phyloP scores from a whole-genome alignment of 2,113 vertebrate species.

The Neogobius melanostomus region DNA sequence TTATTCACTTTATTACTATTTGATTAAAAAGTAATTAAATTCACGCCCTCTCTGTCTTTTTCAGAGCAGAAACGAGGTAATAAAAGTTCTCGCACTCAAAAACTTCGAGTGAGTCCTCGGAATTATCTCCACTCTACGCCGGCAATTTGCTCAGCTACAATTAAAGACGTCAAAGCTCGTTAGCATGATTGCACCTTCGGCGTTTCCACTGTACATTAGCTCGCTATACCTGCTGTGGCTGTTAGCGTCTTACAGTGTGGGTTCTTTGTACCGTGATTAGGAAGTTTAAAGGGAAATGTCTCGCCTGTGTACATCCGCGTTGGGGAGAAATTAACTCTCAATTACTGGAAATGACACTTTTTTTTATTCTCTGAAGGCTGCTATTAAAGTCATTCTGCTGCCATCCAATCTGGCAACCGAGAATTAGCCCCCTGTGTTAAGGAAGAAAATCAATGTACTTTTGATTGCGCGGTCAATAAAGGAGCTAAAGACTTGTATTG shows the following conservation, averaged over 20 bases:
- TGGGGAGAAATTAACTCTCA: constrained; percentile 8
- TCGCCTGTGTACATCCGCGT: background rate
- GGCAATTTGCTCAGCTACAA: constrained; percentile 15
- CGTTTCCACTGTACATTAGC: constrained; percentile 11
- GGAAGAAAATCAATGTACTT: constrained; percentile 19
- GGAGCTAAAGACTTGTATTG: constrained; percentile 9
- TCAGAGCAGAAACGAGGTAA: background rate
- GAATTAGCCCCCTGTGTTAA: constrained; percentile 13
- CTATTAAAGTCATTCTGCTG: constrained; percentile 10
- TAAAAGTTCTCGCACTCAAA: constrained; percentile 12
- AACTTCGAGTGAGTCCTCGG: constrained; percentile 9
- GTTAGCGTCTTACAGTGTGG: constrained; percentile 1
- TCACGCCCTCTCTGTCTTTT: background rate
- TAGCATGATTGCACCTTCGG: constrained; percentile 3
- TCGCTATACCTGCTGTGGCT: background rate
- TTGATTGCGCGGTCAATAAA: constrained; percentile 33
- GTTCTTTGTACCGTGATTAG: constrained; percentile 5
- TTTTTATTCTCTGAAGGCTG: constrained; percentile 9
- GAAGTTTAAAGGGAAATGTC: background rate
- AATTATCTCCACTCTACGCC: constrained; percentile 17
- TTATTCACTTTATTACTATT: constrained; percentile 19
- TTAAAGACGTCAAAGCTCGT: constrained; percentile 17
- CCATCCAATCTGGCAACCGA: constrained; percentile 16
- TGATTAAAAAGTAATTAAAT: constrained; percentile 26
- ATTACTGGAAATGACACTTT: constrained; percentile 10